phyloP scores from a whole-genome alignment of 1,140 invertebrate genomes.

The Dysdera silvatica region DNA sequence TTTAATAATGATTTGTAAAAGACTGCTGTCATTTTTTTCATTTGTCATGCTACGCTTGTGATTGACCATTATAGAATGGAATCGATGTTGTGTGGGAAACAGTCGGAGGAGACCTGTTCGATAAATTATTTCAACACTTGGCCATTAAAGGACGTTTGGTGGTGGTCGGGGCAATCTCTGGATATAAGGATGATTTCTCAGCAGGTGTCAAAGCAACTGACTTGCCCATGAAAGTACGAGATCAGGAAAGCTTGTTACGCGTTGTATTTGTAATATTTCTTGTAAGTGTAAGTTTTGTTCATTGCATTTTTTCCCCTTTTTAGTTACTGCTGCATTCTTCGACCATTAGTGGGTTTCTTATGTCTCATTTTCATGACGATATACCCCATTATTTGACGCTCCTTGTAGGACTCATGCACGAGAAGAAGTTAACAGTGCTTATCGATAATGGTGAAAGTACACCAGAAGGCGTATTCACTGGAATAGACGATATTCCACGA shows the following conservation, averaged over 20 bases:
- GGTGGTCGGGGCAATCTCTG: constrained; percentile 40
- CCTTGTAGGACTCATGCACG: too few relatives aligned
- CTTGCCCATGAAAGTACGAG: constrained; percentile 5
- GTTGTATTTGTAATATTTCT: background rate
- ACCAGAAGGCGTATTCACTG: too few relatives aligned
- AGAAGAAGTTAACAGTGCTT: too few relatives aligned
- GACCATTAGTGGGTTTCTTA: background rate
- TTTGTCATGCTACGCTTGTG: too few relatives aligned
- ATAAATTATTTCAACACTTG: constrained; percentile 34
- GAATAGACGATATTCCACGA: too few relatives aligned
- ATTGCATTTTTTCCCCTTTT: background rate
- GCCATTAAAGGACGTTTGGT: constrained; percentile 39
- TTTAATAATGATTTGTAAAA: too few relatives aligned
- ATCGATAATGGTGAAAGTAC: too few relatives aligned
- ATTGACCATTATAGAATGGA: constrained; percentile 42
- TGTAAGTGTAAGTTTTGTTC: background rate
- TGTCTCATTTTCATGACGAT: too few relatives aligned
- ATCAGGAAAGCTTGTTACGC: background rate
- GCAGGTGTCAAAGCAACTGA: background rate
- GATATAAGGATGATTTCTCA: constrained; percentile 33
- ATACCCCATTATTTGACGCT: too few relatives aligned
- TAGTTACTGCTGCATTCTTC: constrained; percentile 5
- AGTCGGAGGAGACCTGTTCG: constrained; percentile 43
- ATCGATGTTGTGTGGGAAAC: constrained; percentile 46
- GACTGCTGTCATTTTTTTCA: too few relatives aligned